Conservation (phyloP, 2,113 vertebrate genomes). For the Stictonetta naevosa region DNA sequence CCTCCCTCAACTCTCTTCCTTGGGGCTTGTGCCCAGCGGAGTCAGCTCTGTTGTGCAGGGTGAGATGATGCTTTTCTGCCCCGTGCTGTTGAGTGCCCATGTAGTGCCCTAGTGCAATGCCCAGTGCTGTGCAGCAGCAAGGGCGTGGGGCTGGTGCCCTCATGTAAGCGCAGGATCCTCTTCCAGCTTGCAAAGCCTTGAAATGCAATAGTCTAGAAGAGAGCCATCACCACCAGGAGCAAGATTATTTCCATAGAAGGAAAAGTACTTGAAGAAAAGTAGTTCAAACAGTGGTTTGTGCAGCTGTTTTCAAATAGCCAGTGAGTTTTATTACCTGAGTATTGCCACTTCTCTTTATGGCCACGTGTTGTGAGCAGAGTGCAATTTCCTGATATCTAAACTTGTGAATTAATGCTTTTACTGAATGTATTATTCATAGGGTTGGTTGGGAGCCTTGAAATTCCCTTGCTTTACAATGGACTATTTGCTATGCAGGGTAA, state of each 20-base stretch:
- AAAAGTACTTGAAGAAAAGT: slow-evolving; percentile 19
- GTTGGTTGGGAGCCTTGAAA: not conserved
- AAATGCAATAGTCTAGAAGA: not conserved
- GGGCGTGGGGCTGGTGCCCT: not conserved
- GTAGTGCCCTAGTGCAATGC: not conserved
- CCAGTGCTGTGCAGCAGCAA: not conserved
- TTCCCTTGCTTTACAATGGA: not conserved
- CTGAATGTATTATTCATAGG: not conserved
- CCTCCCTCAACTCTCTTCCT: not conserved
- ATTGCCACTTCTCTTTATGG: not conserved
- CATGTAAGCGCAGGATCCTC: not conserved
- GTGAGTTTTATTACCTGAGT: slow-evolving; percentile 4
- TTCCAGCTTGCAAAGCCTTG: not conserved
- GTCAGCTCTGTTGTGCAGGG: rapidly evolving
- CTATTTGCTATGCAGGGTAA: not conserved
- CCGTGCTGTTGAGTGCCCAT: rapidly evolving
- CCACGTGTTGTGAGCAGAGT: not conserved
- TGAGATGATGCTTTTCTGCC: not conserved
- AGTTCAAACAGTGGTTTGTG: not conserved
- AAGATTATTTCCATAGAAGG: slow-evolving; percentile 30
- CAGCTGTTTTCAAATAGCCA: not conserved
- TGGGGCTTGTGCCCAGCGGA: not conserved
- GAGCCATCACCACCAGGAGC: not conserved
- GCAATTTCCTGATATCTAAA: not conserved
- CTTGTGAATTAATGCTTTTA: not conserved